These are phyloP conservation scores for Agrilus mali DNA, from an alignment of 2,888 invertebrate species.

Conservation along the genomic window DNA sequence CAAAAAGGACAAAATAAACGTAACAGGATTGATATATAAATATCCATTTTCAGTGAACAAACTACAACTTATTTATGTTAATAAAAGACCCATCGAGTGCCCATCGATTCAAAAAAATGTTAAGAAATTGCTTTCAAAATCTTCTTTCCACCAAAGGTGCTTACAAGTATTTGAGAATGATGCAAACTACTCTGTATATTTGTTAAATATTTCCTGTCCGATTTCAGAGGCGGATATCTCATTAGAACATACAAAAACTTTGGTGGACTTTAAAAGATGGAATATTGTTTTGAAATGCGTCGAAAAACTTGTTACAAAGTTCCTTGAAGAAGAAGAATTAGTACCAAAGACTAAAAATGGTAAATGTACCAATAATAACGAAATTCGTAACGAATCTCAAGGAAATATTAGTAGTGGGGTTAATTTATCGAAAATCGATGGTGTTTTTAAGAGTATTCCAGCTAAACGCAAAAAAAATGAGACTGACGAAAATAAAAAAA, in stretches of 20 bases:
- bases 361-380: too few species aligned
- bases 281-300: conserved; percentile 31
- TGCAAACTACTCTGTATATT: conserved; percentile 31
- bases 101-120: conserved; percentile 38
- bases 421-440: conserved; percentile 25
- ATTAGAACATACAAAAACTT: conserved; percentile 36
- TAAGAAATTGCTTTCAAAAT: conserved; percentile 26
- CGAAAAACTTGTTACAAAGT: conserved; percentile 26
- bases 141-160: conserved; percentile 4
- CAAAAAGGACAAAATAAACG: conserved; percentile 34
- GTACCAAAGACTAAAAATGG: too few species aligned
- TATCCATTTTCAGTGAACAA: conserved; percentile 33
- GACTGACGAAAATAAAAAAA: conserved; percentile 2
- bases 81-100: conserved; percentile 43
- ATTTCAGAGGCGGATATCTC: conserved; percentile 37
- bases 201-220: conserved; percentile 43
- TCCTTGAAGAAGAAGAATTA: conserved; percentile 16
- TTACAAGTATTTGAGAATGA: conserved; percentile 8
- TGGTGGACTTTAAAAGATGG: conserved; percentile 42
- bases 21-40: conserved; percentile 45
- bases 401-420: conserved; percentile 14
- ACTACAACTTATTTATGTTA: conserved; percentile 53
- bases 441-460: conserved; percentile 33
- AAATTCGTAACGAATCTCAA: conserved; percentile 9
- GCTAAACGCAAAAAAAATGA: conserved; percentile 31